Percentiles rank a stretch among this genome's conserved stretches.
phyloP scores from a whole-genome alignment of 2,888 invertebrate species.

The Venusia cambrica region DNA sequence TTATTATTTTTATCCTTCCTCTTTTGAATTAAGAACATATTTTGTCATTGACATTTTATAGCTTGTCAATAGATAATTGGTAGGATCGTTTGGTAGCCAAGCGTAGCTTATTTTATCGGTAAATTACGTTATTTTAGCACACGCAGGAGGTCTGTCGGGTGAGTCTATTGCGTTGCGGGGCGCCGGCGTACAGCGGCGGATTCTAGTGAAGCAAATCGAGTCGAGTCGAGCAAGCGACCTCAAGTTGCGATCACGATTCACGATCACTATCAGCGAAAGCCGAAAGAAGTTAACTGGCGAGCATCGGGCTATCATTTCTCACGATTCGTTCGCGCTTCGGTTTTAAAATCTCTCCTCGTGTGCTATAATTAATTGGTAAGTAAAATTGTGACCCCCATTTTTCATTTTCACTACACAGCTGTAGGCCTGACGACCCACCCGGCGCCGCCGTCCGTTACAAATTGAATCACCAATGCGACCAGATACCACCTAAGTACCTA shows the following conservation, averaged over 20 bases:
- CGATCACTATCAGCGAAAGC: no score
- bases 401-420: no score
- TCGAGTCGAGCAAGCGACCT: no score
- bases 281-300: conserved; percentile 67
- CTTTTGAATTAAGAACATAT: conserved; percentile 24
- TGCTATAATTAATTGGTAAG: conserved; percentile 51
- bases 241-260: no score
- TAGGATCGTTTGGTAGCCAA: conserved; percentile 44
- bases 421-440: no score
- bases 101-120: conserved; percentile 40
- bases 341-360: conserved; percentile 43
- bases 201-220: conserved; percentile 69
- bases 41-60: conserved; percentile 24
- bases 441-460: no score
- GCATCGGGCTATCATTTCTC: conserved; percentile 72
- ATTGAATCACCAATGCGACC: no score
- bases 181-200: conserved; percentile 60
- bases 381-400: no score
- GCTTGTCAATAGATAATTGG: conserved; percentile 43
- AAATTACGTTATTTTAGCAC: conserved; percentile 51
- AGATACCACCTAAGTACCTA: no score
- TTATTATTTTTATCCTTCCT: conserved; percentile 36
- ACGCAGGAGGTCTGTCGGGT: conserved; percentile 60
- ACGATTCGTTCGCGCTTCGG: conserved; percentile 62
- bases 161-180: conserved; percentile 60